phyloP scores from a whole-genome alignment of 2,113 vertebrate species.

The Planiliza haematocheilus region DNA sequence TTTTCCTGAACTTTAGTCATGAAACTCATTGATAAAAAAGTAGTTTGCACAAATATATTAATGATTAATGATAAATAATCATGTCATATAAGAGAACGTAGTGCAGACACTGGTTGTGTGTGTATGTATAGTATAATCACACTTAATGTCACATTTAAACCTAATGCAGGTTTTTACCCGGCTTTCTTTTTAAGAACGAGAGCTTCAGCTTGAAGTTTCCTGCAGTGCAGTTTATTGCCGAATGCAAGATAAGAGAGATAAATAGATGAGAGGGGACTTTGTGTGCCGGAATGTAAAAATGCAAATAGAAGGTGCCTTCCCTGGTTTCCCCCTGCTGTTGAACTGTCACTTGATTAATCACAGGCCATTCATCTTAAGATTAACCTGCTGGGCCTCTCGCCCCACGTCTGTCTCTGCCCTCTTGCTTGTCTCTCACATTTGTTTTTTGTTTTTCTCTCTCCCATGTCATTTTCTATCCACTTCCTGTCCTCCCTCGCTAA shows the following conservation, averaged over 20 bases:
- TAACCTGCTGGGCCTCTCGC: conserved; percentile 51
- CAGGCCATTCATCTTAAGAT: conserved; percentile 59
- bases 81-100: conserved; percentile 17
- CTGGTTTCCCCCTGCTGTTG: conserved; percentile 31
- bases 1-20: conserved; percentile 1
- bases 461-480: conserved; percentile 38
- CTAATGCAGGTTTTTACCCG: neutral
- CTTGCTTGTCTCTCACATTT: conserved; percentile 16
- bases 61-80: too few relatives aligned
- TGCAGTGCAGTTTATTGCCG: conserved; percentile 27
- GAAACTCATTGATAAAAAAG: neutral
- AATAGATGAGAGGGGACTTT: conserved; percentile 25
- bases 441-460: neutral
- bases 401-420: conserved; percentile 13
- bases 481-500: conserved; percentile 11
- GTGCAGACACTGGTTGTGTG: neutral
- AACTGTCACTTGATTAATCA: conserved; percentile 68
- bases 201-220: conserved; percentile 9
- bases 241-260: conserved; percentile 35
- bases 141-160: conserved; percentile 20
- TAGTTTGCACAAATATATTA: conserved; percentile 12
- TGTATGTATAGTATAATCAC: conserved; percentile 20
- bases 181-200: neutral
- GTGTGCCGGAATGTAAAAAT: conserved; percentile 45
- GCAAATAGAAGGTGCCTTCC: conserved; percentile 39